Percentiles rank a stretch among this genome's conserved stretches.
These are phyloP conservation scores for Cephus sareptanus DNA, from an alignment of 2,888 invertebrate genomes.

Conservation along the genomic window DNA sequence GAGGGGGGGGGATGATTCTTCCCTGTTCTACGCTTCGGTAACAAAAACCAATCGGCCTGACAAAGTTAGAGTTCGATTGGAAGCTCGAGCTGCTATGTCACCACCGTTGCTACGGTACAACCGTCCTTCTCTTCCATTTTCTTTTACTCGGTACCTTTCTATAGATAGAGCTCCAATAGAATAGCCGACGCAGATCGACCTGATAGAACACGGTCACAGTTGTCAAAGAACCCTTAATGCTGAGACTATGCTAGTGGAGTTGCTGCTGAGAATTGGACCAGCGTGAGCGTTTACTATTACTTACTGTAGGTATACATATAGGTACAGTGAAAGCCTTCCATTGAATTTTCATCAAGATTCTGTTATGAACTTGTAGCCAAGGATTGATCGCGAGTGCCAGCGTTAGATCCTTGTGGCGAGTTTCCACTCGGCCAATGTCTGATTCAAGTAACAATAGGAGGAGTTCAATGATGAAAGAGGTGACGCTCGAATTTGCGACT, in stretches of 20 bases:
- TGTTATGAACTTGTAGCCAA: too few relatives aligned
- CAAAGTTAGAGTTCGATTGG: constrained; percentile 51
- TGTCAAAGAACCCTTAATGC: constrained; percentile 43
- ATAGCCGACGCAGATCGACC: constrained; percentile 35
- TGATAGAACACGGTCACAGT: constrained; percentile 45
- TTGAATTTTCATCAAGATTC: too few relatives aligned
- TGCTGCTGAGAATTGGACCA: not conserved
- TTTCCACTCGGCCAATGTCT: too few relatives aligned
- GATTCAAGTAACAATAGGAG: too few relatives aligned
- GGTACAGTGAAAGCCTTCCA: too few relatives aligned
- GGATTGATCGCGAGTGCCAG: too few relatives aligned
- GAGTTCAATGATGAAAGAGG: constrained; percentile 38
- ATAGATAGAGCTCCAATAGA: not conserved
- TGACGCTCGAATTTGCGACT: constrained; percentile 21
- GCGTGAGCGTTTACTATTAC: too few relatives aligned
- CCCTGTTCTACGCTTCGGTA: constrained; percentile 30
- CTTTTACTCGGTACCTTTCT: not conserved
- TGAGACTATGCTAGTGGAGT: not conserved
- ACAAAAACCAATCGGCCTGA: constrained; percentile 50
- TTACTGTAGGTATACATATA: too few relatives aligned
- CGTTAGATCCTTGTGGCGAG: too few relatives aligned
- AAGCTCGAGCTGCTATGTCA: not conserved
- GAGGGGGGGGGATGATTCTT: constrained; percentile 13
- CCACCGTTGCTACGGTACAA: not conserved
- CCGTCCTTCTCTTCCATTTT: not conserved